Conservation (phyloP, 1,140 invertebrate genomes). For the Berghia stephanieae region DNA sequence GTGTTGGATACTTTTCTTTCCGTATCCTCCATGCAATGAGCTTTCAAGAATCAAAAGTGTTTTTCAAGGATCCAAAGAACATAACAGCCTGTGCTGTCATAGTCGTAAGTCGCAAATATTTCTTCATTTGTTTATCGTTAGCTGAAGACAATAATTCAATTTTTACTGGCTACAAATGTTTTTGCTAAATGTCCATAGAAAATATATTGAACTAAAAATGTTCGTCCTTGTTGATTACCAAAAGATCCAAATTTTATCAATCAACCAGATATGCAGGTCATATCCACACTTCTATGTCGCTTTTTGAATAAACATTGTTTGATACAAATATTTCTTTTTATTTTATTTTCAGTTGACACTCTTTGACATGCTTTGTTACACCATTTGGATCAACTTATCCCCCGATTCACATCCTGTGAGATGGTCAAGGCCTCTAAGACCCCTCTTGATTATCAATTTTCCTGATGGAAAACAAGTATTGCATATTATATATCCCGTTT, state of each 20-base stretch:
- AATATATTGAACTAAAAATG: no score
- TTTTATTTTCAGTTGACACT: slow-evolving; percentile 62
- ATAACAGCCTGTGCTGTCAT: slow-evolving; percentile 65
- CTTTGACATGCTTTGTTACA: slow-evolving; percentile 67
- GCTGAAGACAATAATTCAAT: no score
- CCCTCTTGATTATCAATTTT: slow-evolving; percentile 70
- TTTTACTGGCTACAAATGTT: no score
- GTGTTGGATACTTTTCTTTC: slow-evolving; percentile 63
- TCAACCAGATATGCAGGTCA: no score
- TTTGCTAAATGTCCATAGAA: no score
- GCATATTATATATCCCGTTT: neutral
- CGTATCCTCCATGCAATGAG: slow-evolving; percentile 63
- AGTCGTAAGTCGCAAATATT: slow-evolving; percentile 63
- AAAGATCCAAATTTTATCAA: no score
- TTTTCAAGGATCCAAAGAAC: slow-evolving; percentile 69
- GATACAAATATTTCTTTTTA: slow-evolving; percentile 30
- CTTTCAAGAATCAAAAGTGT: slow-evolving; percentile 60
- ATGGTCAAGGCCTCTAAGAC: slow-evolving; percentile 68
- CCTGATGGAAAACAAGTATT: slow-evolving; percentile 69
- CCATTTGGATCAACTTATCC: slow-evolving; percentile 57
- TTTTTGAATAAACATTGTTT: no score
- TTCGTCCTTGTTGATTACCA: no score
- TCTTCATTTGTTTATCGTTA: no score
- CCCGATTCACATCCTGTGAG: slow-evolving; percentile 55
- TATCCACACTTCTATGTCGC: no score